Evolutionary conservation across 23 tunicate species (phyloP), one percentile per base, ranked within the genome.

Genomic region (Diplosoma virens): DNA sequence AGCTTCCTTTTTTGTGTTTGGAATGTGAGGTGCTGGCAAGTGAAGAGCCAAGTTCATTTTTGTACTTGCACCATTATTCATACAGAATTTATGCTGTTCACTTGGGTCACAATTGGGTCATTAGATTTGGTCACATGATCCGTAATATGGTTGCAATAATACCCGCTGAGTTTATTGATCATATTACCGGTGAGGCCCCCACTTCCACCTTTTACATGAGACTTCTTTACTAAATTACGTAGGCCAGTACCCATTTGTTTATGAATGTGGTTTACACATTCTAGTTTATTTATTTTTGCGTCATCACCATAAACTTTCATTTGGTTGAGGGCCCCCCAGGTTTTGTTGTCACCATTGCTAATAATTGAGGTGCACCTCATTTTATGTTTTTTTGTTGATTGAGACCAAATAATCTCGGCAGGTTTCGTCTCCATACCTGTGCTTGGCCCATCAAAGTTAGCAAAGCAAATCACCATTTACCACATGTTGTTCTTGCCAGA

Each of bases 191-290:
- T 68, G 14, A 68, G 55, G 28, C 75, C 75, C 2, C 78, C 78
- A 5, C 78, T 47, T 3, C 78, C 78, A 47, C 78, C 78, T 27
- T 25, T 72, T 2, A 72, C 22, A 16, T 48, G 20, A 2, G 33
- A 25, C 2, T 9, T 72, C 25, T 72, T 72, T 5, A 72, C 32
- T 25, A 72, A 72, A 72, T 47, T 72, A 25, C 78, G 32, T 24
- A 72, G 47, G 2, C 78, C 78, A 24, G 61, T 50, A 3, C 61
- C 60, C 61, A 72, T 47, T 48, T 61, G 23, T 48, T 72, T 72
- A 48, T 72, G 61, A 25, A 72, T 36, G 27, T 72, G 78, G 26
- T 72, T 72, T 32, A 72, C 78, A 72, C 78, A 72, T 17, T 72
- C 78, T 16, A 47, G 3, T 50, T 72, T 72, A 47, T 72, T 61